Evolutionary conservation across 2,113 vertebrate species (phyloP).

Genomic region (Ceyx cyanopectus): DNA sequence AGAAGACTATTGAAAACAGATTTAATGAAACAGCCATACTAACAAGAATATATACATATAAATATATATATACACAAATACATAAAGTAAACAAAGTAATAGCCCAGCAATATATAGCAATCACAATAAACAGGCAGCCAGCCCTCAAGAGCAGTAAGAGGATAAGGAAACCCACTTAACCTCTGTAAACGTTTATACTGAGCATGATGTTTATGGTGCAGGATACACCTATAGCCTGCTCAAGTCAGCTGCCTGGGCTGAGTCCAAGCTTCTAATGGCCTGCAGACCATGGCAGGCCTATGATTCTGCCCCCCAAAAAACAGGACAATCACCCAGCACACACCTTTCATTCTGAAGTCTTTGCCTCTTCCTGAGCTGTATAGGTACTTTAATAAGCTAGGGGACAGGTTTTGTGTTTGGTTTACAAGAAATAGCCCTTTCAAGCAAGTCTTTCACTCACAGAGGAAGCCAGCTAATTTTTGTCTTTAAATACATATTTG

Average conservation of each 20-base stretch:
- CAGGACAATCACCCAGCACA: accelerated
- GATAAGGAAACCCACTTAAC: no score
- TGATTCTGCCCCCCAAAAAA: background rate
- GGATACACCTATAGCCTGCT: background rate
- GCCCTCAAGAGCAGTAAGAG: background rate
- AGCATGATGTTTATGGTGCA: background rate
- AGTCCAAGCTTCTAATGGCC: background rate
- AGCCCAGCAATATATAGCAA: background rate
- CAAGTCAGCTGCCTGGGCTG: background rate
- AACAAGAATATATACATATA: background rate
- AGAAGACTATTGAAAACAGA: background rate
- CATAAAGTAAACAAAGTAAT: background rate
- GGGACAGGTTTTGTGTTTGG: background rate
- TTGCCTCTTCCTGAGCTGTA: background rate
- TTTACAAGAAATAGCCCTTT: background rate
- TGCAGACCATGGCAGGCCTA: background rate
- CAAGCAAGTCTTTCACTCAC: background rate
- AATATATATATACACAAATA: no score
- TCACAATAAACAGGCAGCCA: background rate
- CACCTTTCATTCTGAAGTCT: background rate
- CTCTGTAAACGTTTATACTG: background rate
- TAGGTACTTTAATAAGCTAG: background rate
- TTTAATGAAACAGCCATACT: background rate
- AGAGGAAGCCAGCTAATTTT: background rate
- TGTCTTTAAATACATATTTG: background rate